Percentiles rank a stretch among this genome's conserved stretches.
Conservation (phyloP, 2,113 vertebrate species). For the Dromaius novaehollandiae region DNA sequence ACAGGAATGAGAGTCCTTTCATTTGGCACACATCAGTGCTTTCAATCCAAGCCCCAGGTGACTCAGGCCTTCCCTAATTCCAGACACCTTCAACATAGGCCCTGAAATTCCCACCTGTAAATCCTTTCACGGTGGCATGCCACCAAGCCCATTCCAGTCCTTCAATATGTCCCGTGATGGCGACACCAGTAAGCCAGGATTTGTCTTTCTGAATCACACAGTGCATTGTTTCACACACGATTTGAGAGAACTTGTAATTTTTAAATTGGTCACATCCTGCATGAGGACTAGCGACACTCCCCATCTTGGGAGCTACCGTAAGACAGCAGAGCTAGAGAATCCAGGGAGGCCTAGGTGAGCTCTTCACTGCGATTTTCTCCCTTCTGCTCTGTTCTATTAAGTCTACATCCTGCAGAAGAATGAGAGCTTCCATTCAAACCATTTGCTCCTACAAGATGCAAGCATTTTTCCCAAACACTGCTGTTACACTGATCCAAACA, state of each 20-base stretch:
- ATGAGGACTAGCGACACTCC: accelerated
- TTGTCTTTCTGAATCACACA: background rate
- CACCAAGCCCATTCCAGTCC: accelerated
- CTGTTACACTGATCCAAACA: accelerated
- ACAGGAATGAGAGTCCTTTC: background rate
- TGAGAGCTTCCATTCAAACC: background rate
- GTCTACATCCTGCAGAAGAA: background rate
- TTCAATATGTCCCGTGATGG: accelerated
- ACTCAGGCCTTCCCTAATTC: background rate
- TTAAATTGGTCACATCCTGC: background rate
- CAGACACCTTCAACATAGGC: background rate
- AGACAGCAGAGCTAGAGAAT: background rate
- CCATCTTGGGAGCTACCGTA: background rate
- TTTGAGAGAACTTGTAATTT: background rate
- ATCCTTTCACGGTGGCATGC: background rate
- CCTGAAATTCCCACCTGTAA: accelerated
- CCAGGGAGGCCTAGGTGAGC: background rate
- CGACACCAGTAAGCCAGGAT: background rate
- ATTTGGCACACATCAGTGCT: background rate
- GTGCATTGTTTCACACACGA: accelerated
- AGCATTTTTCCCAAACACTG: accelerated
- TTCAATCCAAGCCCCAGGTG: background rate
- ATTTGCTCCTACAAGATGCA: accelerated
- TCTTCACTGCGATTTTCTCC: background rate
- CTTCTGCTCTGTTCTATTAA: background rate